These are phyloP conservation scores for Sminthurides aquaticus DNA, from an alignment of 2,888 invertebrate species.

Conservation along the genomic window DNA sequence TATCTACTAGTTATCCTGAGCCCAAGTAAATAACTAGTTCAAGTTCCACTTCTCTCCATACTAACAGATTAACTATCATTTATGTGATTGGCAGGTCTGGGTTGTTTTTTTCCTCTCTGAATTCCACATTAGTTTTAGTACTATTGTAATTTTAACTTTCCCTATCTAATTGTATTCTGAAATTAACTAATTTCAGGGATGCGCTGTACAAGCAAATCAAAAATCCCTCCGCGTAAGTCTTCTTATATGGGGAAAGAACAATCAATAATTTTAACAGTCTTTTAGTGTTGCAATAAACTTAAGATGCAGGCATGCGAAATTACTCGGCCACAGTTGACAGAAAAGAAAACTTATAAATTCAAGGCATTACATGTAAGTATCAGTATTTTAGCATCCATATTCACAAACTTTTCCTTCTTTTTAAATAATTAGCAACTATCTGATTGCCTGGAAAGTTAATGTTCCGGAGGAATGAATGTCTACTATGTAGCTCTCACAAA, in stretches of 20 bases:
- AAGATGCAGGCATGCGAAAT: background rate
- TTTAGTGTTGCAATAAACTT: background rate
- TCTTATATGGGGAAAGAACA: background rate
- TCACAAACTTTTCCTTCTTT: background rate
- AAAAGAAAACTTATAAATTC: background rate
- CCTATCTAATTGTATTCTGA: background rate
- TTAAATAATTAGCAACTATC: background rate
- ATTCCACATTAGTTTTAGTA: background rate
- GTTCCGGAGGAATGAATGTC: background rate
- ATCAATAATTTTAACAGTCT: background rate
- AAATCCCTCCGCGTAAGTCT: background rate
- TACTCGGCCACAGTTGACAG: background rate
- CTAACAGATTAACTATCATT: no score
- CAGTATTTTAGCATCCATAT: background rate
- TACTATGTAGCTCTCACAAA: no score
- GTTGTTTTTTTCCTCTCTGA: background rate
- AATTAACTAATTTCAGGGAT: background rate
- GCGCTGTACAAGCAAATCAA: no score
- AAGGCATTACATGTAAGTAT: background rate
- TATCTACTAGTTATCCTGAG: background rate
- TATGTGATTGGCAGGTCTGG: background rate
- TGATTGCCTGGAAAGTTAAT: background rate
- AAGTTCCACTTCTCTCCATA: no score
- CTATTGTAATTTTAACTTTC: background rate
- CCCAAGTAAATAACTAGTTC: no score